phyloP scores from a whole-genome alignment of 2,113 vertebrate species.

The Muntiacus reevesi region DNA sequence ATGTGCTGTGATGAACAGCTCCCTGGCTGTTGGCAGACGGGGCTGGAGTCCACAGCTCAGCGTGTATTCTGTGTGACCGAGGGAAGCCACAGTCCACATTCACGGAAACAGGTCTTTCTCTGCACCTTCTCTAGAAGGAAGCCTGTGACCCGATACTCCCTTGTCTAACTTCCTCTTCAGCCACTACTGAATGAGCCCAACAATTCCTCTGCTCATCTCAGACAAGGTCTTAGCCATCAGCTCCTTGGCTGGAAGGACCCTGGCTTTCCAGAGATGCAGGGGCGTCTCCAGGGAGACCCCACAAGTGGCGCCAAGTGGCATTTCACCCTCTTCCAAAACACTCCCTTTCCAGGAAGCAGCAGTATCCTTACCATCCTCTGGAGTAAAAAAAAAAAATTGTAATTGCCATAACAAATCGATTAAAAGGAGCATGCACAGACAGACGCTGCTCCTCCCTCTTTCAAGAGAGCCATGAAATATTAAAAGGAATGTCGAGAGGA shows the following conservation, averaged over 20 bases:
- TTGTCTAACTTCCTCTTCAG: neutral
- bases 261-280: neutral
- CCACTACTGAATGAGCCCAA: neutral
- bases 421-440: neutral
- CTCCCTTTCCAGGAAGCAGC: neutral
- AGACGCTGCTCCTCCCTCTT: neutral
- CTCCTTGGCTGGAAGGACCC: neutral
- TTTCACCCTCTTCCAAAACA: neutral
- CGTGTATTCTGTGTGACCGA: neutral
- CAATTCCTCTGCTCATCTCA: neutral
- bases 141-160: neutral
- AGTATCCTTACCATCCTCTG: neutral
- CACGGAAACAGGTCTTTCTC: neutral
- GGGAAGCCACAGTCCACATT: neutral
- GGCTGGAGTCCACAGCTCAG: too few relatives aligned
- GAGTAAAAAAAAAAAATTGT: neutral
- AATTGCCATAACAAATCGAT: slow-evolving; percentile 30
- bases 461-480: slow-evolving; percentile 39
- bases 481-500: slow-evolving; percentile 9
- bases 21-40: neutral
- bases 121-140: neutral
- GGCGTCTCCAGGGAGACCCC: neutral
- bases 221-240: neutral
- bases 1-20: neutral
- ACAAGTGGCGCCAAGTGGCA: neutral